Percentiles rank a stretch among this genome's conserved stretches.
Evolutionary conservation across 23 tunicate species (phyloP).

Genomic region (Styela plicata): DNA sequence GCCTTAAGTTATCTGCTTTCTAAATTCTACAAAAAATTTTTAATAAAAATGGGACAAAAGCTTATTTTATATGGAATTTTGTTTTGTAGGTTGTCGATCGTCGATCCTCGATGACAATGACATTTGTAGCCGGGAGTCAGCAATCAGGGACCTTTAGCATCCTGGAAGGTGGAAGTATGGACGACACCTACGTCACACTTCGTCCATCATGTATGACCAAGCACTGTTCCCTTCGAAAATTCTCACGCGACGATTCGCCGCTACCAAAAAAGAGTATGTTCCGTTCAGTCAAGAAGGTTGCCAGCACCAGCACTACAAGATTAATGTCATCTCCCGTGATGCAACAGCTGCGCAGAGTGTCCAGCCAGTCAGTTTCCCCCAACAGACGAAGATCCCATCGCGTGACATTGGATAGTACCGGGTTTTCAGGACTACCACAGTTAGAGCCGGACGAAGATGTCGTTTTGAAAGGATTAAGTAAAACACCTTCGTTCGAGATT

Average conservation of each 20-base stretch:
- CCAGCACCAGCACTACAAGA: background rate
- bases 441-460: background rate
- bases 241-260: background rate
- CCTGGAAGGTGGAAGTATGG: background rate
- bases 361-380: background rate
- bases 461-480: background rate
- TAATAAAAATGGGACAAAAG: too few relatives aligned
- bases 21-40: too few relatives aligned
- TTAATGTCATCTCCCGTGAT: slow-evolving; percentile 3
- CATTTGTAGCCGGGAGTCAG: background rate
- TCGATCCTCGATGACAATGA: background rate
- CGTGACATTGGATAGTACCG: background rate
- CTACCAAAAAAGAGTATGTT: background rate
- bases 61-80: too few relatives aligned
- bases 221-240: background rate
- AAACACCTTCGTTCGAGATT: background rate
- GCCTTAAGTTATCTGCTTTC: too few relatives aligned
- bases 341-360: background rate
- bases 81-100: background rate
- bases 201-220: background rate
- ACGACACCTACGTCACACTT: background rate
- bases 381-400: background rate
- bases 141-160: background rate
- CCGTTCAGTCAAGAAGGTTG: background rate
- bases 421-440: background rate